phyloP scores from a whole-genome alignment of 2,797 vertebrate species.

The Pseudochaenichthys georgianus region DNA sequence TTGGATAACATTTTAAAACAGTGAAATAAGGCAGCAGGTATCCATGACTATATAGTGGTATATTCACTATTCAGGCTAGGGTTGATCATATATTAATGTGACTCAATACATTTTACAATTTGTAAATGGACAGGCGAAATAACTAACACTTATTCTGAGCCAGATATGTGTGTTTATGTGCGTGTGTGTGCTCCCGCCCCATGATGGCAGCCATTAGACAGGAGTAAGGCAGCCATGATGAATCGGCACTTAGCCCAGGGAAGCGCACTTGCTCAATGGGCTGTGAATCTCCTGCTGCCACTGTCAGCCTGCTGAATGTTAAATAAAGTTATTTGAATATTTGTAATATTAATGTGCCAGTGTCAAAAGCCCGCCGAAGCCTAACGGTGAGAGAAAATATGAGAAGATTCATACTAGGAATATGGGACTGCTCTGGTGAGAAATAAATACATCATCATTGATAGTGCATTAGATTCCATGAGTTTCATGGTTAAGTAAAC shows the following conservation, averaged over 20 bases:
- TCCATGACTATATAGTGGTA: conserved; percentile 40
- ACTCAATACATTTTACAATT: conserved; percentile 55
- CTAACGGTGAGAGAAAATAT: conserved; percentile 70
- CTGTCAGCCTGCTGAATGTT: conserved; percentile 83
- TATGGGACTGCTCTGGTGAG: conserved; percentile 32
- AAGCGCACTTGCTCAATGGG: conserved; percentile 84
- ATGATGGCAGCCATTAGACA: conserved; percentile 82
- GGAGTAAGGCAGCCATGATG: conserved; percentile 84
- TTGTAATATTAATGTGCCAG: conserved; percentile 85
- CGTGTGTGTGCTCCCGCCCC: conserved; percentile 48
- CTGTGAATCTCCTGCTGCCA: conserved; percentile 83
- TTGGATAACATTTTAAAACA: background rate
- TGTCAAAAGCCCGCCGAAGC: conserved; percentile 80
- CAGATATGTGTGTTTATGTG: conserved; percentile 31
- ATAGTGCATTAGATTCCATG: conserved; percentile 19
- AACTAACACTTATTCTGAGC: conserved; percentile 38
- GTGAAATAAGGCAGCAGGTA: conserved; percentile 14
- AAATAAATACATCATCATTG: conserved; percentile 59
- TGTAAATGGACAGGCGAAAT: conserved; percentile 52
- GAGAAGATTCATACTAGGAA: conserved; percentile 50
- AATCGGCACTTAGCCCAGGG: conserved; percentile 84
- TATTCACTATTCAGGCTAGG: conserved; percentile 29
- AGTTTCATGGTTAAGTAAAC: conserved; percentile 26
- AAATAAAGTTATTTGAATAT: conserved; percentile 90
- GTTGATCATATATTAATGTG: conserved; percentile 65